Evolutionary conservation across 2,113 vertebrate species (phyloP), one percentile per base, ranked within the genome.

Genomic region (Aphelocoma coerulescens): DNA sequence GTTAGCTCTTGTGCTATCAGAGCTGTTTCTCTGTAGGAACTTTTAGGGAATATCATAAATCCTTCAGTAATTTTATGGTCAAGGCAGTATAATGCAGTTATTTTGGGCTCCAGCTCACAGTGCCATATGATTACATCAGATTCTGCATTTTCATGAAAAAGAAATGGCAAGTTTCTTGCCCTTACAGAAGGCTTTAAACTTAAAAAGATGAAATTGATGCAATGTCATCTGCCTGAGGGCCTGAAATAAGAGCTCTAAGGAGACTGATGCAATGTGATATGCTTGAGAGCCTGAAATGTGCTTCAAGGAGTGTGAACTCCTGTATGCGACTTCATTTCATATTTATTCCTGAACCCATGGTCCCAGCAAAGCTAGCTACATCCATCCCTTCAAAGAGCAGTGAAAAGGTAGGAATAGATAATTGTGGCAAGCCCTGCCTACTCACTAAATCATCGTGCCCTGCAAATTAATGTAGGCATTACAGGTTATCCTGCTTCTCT

Each of bases 21-120:
- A 13, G 66, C 68, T 81, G 35, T 59, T 93, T 20, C 48, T 93
- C 75, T 77, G 35, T 7, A 76, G 71, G 67, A 71, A 58, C 72
- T 63, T 86, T 39, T 3, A 89, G 92, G 57, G 68, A 92, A 86
- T 81, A 67, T 24, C 84, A 76, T 89, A 95, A 92, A 95, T 51
- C 30, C 79, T 91, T 43, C 65, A 44, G 83, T 26, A 91, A 89
- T 84, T 74, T 94, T 86, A 84, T 33, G 52, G 55, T 51, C 48
- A 59, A 55, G 39, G 68, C 68, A 43, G 39, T 62, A 62, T n/a
- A 90, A 86, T 55, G 58, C 28, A 59, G 72, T 28, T 94, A 86
- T 91, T 92, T 67, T 46, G 67, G 83, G 65, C 63, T 91, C 49
- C 79, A 51, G 59, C 67, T 96, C 65, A 67, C 39, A 55, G 68